Percentiles rank a stretch among this genome's conserved stretches.
phyloP scores from a whole-genome alignment of 2,797 vertebrate species.

The Microcaecilia unicolor region DNA sequence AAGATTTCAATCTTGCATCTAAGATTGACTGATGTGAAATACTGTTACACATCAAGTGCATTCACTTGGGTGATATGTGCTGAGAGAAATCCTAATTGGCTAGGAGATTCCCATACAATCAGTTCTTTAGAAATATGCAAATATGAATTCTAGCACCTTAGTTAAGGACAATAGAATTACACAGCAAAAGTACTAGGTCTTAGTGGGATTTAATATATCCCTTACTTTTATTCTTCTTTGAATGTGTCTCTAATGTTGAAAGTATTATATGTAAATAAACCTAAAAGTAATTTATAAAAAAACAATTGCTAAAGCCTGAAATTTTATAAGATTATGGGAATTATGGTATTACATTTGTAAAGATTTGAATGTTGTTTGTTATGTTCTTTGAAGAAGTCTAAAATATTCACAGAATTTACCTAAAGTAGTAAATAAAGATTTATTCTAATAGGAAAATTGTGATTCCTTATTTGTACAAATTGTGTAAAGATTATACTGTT shows the following conservation, averaged over 20 bases:
- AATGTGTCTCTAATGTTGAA: constrained; percentile 39
- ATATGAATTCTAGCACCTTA: constrained; percentile 16
- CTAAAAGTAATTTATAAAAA: constrained; percentile 41
- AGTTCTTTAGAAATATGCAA: constrained; percentile 4
- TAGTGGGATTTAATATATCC: constrained; percentile 38
- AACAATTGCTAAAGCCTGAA: constrained; percentile 32
- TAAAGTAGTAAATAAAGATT: constrained; percentile 54
- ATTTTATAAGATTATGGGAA: constrained; percentile 35
- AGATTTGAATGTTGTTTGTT: constrained; percentile 53
- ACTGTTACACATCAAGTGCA: too few species aligned
- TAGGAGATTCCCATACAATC: not conserved
- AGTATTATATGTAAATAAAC: constrained; percentile 40
- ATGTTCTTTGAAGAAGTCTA: constrained; percentile 40
- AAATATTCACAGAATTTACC: constrained; percentile 28
- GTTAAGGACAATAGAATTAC: constrained; percentile 30
- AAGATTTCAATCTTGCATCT: too few species aligned
- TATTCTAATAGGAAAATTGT: constrained; percentile 44
- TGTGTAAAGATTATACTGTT: too few species aligned
- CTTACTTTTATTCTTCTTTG: constrained; percentile 32
- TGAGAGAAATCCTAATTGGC: too few species aligned
- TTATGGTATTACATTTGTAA: constrained; percentile 42
- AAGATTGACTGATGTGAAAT: too few species aligned
- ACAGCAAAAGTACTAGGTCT: constrained; percentile 37
- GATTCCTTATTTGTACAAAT: too few species aligned
- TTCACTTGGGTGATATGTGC: too few species aligned